phyloP scores from a whole-genome alignment of 2,888 invertebrate genomes.

The Dicycla oo region DNA sequence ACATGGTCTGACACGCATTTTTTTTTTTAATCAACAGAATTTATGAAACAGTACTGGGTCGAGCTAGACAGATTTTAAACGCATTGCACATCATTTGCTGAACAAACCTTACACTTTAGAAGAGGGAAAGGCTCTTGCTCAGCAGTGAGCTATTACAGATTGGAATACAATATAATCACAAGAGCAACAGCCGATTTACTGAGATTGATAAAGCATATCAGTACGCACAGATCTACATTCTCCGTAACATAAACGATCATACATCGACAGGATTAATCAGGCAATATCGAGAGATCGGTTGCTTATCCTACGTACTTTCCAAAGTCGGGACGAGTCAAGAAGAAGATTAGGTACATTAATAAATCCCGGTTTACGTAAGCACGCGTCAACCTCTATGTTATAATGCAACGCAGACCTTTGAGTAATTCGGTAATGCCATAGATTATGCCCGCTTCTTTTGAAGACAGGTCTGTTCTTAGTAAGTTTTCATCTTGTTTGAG shows the following conservation, averaged over 20 bases:
- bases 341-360: slow-evolving; percentile 67
- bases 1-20: neutral
- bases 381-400: slow-evolving; percentile 73
- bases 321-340: slow-evolving; percentile 29
- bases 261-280: slow-evolving; percentile 9
- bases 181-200: neutral
- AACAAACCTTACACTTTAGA: neutral
- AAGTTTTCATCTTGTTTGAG: no score
- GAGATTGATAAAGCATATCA: slow-evolving; percentile 12
- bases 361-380: slow-evolving; percentile 69
- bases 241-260: neutral
- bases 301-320: slow-evolving; percentile 26
- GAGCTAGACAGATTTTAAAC: neutral
- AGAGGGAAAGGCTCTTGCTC: neutral
- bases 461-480: no score
- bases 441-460: slow-evolving; percentile 33
- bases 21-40: no score
- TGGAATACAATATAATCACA: neutral
- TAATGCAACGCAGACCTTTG: slow-evolving; percentile 74
- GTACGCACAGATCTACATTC: neutral
- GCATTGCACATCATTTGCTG: neutral
- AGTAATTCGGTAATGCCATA: slow-evolving; percentile 69
- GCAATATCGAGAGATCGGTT: slow-evolving; percentile 33
- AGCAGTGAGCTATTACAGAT: neutral
- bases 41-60: neutral